phyloP scores from a whole-genome alignment of 2,113 vertebrate species.

The Pseudopodoces humilis region DNA sequence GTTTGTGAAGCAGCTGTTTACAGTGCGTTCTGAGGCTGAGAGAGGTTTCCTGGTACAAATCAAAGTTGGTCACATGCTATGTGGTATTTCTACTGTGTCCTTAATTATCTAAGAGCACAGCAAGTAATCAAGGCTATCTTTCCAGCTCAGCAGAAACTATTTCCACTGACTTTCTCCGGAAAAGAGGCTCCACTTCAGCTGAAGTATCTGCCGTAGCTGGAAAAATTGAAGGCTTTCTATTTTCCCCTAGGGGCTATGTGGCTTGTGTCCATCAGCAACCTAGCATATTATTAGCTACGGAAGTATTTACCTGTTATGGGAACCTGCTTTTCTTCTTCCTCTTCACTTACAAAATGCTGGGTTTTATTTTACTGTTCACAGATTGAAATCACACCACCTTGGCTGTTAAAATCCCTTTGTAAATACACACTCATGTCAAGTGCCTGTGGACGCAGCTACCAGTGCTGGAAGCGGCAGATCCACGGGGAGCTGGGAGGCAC shows the following conservation, averaged over 20 bases:
- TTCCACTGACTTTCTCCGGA: constrained; percentile 20
- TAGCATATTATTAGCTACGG: constrained; percentile 14
- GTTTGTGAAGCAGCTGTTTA: constrained; percentile 58
- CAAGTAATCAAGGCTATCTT: constrained; percentile 58
- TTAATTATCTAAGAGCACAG: constrained; percentile 60
- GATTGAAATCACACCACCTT: background rate
- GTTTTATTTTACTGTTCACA: background rate
- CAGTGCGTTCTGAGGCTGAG: background rate
- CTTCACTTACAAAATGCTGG: background rate
- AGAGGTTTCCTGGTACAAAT: constrained; percentile 63
- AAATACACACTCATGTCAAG: background rate
- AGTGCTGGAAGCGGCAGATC: background rate
- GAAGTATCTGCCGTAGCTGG: background rate
- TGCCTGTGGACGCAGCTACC: background rate
- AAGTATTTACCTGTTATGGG: background rate
- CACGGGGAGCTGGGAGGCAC: background rate
- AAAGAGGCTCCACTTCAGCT: constrained; percentile 26
- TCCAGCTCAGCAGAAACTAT: constrained; percentile 50
- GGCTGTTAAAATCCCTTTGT: background rate
- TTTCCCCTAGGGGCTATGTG: background rate
- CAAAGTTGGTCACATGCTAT: constrained; percentile 34
- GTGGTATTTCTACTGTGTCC: constrained; percentile 51
- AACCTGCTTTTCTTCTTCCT: background rate
- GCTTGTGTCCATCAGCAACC: constrained; percentile 21
- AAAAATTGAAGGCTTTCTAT: constrained; percentile 40